Conservation (phyloP, 2,888 invertebrate genomes). For the Morpho helenor region DNA sequence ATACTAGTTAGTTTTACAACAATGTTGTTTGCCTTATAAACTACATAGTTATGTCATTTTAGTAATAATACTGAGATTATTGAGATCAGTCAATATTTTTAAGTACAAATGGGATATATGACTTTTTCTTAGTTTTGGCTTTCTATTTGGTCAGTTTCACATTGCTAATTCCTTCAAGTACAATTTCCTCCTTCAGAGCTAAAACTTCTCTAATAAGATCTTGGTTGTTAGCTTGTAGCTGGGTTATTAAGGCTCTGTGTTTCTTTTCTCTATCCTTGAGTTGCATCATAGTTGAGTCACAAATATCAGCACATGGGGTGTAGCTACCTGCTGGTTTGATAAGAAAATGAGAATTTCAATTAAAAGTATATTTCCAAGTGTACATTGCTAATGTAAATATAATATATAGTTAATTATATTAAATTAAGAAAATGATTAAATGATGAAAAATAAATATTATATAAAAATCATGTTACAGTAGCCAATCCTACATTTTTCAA, state of each 20-base stretch:
- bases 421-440: no score
- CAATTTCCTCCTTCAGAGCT: conserved; percentile 52
- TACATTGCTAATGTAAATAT: no score
- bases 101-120: neutral
- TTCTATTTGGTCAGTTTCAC: conserved; percentile 16
- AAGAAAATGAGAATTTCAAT: conserved; percentile 5
- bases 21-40: neutral
- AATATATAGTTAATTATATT: no score
- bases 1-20: neutral
- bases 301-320: conserved; percentile 50
- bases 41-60: neutral
- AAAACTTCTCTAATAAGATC: conserved; percentile 48
- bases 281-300: conserved; percentile 45
- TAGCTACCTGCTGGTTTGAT: conserved; percentile 34
- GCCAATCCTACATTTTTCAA: no score
- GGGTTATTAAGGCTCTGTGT: conserved; percentile 47
- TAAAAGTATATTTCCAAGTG: no score
- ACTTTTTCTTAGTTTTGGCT: neutral
- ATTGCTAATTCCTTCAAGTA: conserved; percentile 39
- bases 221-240: conserved; percentile 52
- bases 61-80: conserved; percentile 3
- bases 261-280: conserved; percentile 50
- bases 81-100: conserved; percentile 14
- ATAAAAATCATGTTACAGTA: no score
- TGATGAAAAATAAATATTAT: no score